Conservation (phyloP, 2,797 vertebrate genomes). For the Ammospiza maritima region DNA sequence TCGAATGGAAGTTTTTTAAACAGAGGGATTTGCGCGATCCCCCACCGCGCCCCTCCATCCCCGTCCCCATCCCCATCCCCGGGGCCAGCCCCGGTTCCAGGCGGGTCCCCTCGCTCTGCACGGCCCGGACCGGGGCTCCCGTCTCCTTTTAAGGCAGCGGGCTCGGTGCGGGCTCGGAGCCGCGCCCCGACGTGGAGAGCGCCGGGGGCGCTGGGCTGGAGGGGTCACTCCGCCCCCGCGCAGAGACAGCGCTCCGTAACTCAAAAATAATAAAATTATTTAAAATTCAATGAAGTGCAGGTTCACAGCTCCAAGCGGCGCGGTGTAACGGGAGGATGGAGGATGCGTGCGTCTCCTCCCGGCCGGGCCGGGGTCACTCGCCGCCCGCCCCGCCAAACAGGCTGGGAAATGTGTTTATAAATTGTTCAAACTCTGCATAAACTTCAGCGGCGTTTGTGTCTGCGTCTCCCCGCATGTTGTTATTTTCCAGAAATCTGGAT, state of each 20-base stretch:
- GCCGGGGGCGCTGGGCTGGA: not conserved
- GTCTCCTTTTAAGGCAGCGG: not conserved
- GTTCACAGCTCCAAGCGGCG: constrained; percentile 45
- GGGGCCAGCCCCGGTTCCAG: not conserved
- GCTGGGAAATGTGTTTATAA: constrained; percentile 66
- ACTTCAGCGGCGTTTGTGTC: constrained; percentile 54
- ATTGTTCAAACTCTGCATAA: constrained; percentile 65
- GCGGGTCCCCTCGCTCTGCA: not conserved
- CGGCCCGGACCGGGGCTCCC: not conserved
- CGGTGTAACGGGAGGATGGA: not conserved
- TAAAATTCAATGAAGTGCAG: constrained; percentile 1
- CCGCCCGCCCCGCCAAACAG: constrained; percentile 47
- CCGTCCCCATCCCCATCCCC: not conserved
- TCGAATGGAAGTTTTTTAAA: constrained; percentile 65
- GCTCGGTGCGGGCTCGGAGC: not conserved
- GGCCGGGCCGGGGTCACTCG: constrained; percentile 23
- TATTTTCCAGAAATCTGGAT: constrained; percentile 73
- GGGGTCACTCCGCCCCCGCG: not conserved
- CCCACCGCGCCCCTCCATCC: not conserved
- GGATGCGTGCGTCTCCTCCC: not conserved
- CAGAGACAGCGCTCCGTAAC: not conserved
- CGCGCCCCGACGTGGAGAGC: not conserved
- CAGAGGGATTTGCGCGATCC: constrained; percentile 21
- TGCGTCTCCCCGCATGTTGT: constrained; percentile 53
- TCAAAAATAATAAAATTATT: not conserved